phyloP scores from a whole-genome alignment of 2,113 vertebrate genomes.

The Oxyruncus cristatus region DNA sequence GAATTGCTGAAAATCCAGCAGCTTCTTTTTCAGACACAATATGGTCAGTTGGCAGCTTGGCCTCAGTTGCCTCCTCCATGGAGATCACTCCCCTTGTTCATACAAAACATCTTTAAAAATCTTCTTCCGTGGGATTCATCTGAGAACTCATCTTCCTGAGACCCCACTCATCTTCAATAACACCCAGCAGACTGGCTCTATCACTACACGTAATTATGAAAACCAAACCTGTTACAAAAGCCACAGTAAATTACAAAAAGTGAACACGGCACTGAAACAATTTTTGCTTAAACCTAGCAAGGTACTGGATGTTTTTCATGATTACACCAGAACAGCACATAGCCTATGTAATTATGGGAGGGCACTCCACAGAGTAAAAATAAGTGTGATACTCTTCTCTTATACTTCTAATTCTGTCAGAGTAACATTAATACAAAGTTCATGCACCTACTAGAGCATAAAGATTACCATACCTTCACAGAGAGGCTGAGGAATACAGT shows the following conservation, averaged over 20 bases:
- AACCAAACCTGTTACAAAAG: not conserved
- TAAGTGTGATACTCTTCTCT: not conserved
- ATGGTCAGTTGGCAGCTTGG: not conserved
- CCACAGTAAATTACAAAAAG: not conserved
- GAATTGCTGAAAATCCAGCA: not conserved
- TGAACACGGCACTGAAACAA: rapidly evolving
- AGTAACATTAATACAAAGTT: slow-evolving; percentile 1
- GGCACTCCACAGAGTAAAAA: not conserved
- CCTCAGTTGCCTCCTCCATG: not conserved
- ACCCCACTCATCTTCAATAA: not conserved
- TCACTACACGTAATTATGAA: not conserved
- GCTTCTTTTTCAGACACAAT: not conserved
- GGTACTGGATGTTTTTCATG: not conserved
- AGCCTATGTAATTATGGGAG: not conserved
- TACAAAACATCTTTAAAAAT: not conserved
- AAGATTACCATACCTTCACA: not conserved
- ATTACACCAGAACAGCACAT: not conserved
- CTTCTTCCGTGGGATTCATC: not conserved
- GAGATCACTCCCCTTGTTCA: not conserved
- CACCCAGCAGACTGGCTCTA: not conserved
- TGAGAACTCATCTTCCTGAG: not conserved
- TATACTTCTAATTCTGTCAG: not conserved
- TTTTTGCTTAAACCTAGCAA: not conserved
- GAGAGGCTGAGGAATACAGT: not conserved
- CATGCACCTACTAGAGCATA: not conserved